phyloP scores from a whole-genome alignment of 2,888 invertebrate species.

The Trissonchulus latispiculum region DNA sequence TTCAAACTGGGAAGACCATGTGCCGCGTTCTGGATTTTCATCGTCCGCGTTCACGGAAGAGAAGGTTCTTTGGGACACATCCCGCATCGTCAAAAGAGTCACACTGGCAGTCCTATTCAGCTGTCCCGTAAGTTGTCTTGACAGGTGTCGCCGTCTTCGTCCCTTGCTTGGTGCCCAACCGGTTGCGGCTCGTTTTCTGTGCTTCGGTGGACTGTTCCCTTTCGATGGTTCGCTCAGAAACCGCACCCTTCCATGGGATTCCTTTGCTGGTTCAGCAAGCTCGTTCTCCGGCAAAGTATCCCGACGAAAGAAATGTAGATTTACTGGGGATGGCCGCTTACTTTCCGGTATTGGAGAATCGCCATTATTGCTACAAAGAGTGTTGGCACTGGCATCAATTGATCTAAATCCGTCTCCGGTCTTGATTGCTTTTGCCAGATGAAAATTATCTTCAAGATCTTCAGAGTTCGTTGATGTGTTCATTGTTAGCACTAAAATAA shows the following conservation, averaged over 20 bases:
- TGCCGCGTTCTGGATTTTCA: slow-evolving; percentile 46
- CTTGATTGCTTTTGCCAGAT: too few relatives aligned
- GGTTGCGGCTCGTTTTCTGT: not conserved
- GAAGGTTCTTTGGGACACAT: slow-evolving; percentile 31
- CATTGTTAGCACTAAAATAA: too few relatives aligned
- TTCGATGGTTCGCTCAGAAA: not conserved
- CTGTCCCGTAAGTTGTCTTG: not conserved
- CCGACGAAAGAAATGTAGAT: not conserved
- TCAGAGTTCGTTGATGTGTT: too few relatives aligned
- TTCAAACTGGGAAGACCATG: slow-evolving; percentile 50
- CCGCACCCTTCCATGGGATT: not conserved
- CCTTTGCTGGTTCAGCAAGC: too few relatives aligned
- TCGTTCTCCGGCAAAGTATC: not conserved
- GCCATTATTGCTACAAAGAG: not conserved
- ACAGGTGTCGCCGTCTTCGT: not conserved
- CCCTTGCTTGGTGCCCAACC: not conserved
- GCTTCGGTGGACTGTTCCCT: not conserved
- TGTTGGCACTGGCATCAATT: not conserved
- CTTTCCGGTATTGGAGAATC: not conserved
- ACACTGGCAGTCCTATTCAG: not conserved
- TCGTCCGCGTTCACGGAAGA: slow-evolving; percentile 31
- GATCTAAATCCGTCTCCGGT: not conserved
- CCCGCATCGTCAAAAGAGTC: slow-evolving; percentile 32
- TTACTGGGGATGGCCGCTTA: not conserved
- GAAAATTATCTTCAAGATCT: too few relatives aligned